phyloP scores from a whole-genome alignment of 2,113 vertebrate species.

The Proteles cristata region DNA sequence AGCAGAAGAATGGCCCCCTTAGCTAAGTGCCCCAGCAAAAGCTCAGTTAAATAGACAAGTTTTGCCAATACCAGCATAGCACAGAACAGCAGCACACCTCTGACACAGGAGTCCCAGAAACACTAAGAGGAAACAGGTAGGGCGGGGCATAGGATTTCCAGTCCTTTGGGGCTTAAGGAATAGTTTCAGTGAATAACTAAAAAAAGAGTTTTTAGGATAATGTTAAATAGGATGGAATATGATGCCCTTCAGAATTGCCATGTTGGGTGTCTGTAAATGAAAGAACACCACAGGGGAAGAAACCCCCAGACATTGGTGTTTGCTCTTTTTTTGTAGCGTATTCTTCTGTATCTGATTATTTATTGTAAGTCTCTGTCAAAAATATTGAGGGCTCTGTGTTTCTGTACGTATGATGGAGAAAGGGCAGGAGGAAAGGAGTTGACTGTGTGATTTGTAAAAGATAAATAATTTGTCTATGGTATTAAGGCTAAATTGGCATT shows the following conservation, averaged over 20 bases:
- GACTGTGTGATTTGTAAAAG: not conserved
- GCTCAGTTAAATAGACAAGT: too few relatives aligned
- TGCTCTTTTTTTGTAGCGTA: not conserved
- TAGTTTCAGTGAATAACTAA: not conserved
- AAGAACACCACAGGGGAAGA: not conserved
- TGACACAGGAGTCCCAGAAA: not conserved
- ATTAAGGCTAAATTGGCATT: not conserved
- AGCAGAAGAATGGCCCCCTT: not conserved
- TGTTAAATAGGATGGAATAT: not conserved
- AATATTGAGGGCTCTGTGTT: not conserved
- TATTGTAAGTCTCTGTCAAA: not conserved
- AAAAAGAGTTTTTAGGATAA: not conserved
- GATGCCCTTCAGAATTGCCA: not conserved
- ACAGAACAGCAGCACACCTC: not conserved
- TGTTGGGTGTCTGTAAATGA: not conserved
- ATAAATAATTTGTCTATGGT: not conserved
- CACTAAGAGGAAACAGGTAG: not conserved
- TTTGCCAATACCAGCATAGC: not conserved
- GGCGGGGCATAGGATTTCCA: not conserved
- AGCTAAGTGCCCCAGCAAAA: not conserved
- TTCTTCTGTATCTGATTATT: not conserved
- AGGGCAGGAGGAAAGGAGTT: not conserved
- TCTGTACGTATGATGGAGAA: not conserved
- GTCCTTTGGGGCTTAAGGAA: not conserved
- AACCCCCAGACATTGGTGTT: not conserved